phyloP scores from a whole-genome alignment of 1,140 invertebrate species.

The Philotrypesis tridentata region DNA sequence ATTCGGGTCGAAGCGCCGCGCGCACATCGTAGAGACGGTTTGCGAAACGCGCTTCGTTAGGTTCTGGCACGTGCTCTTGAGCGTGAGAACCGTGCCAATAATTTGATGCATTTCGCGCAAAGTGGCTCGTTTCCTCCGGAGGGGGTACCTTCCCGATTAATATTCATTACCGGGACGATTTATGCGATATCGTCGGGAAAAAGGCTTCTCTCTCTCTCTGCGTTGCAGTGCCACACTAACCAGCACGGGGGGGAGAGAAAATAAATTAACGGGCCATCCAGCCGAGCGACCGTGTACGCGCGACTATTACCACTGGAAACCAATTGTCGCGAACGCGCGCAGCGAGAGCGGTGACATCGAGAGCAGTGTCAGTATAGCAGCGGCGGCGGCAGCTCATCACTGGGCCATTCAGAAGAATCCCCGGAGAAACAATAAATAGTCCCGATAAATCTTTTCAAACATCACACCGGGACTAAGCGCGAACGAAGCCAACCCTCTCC shows the following conservation, averaged over 20 bases:
- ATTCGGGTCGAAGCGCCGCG: not conserved
- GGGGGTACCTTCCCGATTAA: not conserved
- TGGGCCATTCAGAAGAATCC: not conserved
- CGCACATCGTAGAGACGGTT: not conserved
- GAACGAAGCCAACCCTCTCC: slow-evolving; percentile 51
- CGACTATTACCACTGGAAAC: not conserved
- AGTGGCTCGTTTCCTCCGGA: slow-evolving; percentile 4
- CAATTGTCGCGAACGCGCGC: not conserved
- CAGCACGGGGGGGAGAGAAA: no score
- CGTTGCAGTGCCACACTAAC: no score
- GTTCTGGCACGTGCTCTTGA: not conserved
- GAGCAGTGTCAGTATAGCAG: no score
- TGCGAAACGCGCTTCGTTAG: slow-evolving; percentile 15
- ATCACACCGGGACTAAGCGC: not conserved
- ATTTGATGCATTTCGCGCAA: not conserved
- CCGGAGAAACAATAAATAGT: not conserved
- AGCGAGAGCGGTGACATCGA: no score
- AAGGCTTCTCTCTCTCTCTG: not conserved
- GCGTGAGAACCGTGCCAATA: slow-evolving; percentile 18
- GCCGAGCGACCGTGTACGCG: no score
- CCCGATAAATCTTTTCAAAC: slow-evolving; percentile 6
- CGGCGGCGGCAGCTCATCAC: no score
- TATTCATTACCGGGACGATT: slow-evolving; percentile 3
- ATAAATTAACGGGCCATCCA: no score
- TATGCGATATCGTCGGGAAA: not conserved